A percentile compares a stretch with the other conserved stretches of the same genome.
Conservation (phyloP, 2,888 invertebrate species). For the Hesperia comma region DNA sequence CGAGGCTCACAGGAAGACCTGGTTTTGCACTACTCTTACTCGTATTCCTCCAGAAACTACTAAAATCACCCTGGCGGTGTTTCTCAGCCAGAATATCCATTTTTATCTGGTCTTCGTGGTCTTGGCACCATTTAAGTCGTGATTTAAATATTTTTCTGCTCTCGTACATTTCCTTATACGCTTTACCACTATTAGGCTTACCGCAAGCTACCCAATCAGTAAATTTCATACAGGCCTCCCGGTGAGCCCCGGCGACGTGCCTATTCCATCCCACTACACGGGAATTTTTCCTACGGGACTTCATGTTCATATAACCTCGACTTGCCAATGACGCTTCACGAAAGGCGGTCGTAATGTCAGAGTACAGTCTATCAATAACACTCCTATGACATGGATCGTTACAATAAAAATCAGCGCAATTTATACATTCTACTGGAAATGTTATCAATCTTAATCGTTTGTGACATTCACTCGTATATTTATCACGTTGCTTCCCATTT, state of each 20-base stretch:
- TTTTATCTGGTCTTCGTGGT: constrained; percentile 28
- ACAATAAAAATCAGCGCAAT: too few relatives aligned
- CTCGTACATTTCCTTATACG: constrained; percentile 31
- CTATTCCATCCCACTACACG: constrained; percentile 29
- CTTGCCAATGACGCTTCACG: neutral
- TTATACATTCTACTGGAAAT: too few relatives aligned
- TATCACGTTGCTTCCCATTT: too few relatives aligned
- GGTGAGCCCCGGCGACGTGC: constrained; percentile 30
- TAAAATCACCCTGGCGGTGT: too few relatives aligned
- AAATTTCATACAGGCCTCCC: constrained; percentile 21
- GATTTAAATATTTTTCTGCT: constrained; percentile 30
- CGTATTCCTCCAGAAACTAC: too few relatives aligned
- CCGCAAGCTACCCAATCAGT: constrained; percentile 10
- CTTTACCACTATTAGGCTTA: constrained; percentile 16
- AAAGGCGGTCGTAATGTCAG: neutral
- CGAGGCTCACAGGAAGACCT: neutral
- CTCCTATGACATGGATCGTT: too few relatives aligned
- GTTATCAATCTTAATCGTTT: too few relatives aligned
- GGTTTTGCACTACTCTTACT: too few relatives aligned
- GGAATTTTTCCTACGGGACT: neutral
- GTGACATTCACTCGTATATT: too few relatives aligned
- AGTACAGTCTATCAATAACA: too few relatives aligned
- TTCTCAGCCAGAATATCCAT: too few relatives aligned
- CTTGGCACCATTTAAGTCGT: constrained; percentile 31
- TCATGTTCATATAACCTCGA: neutral